Percentiles rank a stretch among this genome's conserved stretches.
phyloP scores from a whole-genome alignment of 2,113 vertebrate species.

The Tupaia chinensis region DNA sequence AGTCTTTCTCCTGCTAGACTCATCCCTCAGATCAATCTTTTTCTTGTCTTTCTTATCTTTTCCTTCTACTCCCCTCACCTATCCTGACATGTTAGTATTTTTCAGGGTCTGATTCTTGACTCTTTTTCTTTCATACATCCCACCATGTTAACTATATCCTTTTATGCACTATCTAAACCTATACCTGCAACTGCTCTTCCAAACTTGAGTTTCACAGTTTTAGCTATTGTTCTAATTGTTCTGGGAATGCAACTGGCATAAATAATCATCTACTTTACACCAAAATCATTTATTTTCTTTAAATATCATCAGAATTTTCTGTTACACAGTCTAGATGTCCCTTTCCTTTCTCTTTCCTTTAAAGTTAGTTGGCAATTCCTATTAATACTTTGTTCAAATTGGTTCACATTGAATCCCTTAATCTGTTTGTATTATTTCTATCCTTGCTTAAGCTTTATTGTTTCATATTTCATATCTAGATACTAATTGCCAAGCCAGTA shows the following conservation, averaged over 20 bases:
- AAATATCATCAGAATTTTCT: background rate
- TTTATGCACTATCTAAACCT: background rate
- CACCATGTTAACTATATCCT: background rate
- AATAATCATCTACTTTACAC: background rate
- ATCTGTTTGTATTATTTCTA: background rate
- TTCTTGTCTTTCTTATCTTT: background rate
- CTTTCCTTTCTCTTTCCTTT: background rate
- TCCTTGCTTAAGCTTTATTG: background rate
- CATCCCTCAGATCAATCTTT: background rate
- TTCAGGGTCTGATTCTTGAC: background rate
- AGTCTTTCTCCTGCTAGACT: background rate
- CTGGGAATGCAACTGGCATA: background rate
- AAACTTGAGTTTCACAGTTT: background rate
- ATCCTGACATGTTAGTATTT: background rate
- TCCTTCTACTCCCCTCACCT: background rate
- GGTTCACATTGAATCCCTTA: background rate
- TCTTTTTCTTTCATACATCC: background rate
- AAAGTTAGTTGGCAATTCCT: background rate
- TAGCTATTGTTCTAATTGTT: background rate
- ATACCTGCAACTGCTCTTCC: background rate
- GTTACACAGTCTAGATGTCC: background rate
- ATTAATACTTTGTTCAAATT: background rate
- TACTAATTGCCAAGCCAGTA: background rate
- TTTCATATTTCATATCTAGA: constrained; percentile 19
- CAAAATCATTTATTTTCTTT: constrained; percentile 13